Percentiles rank a stretch among this genome's conserved stretches.
phyloP scores from a whole-genome alignment of 2,113 vertebrate genomes.

The Corythornis cristatus region DNA sequence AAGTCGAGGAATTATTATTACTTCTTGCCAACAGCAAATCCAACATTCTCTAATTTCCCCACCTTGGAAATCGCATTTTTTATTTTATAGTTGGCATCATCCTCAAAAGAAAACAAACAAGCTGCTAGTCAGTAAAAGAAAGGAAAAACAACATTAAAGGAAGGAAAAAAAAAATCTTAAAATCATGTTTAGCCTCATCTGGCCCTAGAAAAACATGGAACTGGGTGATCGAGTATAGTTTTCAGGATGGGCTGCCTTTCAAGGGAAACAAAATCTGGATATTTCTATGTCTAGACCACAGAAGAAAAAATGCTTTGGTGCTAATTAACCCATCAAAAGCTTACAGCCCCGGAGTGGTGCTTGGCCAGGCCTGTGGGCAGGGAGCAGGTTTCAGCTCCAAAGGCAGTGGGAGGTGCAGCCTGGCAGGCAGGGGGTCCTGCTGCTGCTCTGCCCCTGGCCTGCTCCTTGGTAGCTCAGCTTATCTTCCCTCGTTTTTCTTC shows the following conservation, averaged over 20 bases:
- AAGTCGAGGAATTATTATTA: conserved; percentile 67
- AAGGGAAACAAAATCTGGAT: conserved; percentile 86
- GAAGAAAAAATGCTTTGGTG: conserved; percentile 80
- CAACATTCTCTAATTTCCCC: conserved; percentile 70
- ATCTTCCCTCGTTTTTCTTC: neutral
- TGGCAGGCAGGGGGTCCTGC: conserved; percentile 4
- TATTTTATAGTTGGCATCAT: conserved; percentile 70
- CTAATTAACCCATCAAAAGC: conserved; percentile 80
- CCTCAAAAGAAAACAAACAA: conserved; percentile 76
- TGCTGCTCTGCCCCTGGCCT: neutral
- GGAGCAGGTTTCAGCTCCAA: conserved; percentile 16
- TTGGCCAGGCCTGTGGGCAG: conserved; percentile 8
- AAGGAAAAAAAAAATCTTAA: conserved; percentile 57
- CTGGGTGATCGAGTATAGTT: conserved; percentile 74
- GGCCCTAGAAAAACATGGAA: conserved; percentile 79
- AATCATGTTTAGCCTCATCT: conserved; percentile 80
- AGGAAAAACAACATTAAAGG: conserved; percentile 63
- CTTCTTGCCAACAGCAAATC: conserved; percentile 69
- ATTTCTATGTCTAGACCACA: conserved; percentile 87
- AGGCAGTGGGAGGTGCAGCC: neutral
- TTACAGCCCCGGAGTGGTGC: conserved; percentile 44
- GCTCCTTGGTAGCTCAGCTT: neutral
- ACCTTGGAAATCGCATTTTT: conserved; percentile 69
- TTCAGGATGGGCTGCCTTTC: conserved; percentile 82
- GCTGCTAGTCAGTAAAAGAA: conserved; percentile 72